Base-by-base conservation (phyloP, 2,888 invertebrate species). In the Ichneumon xanthorius region DNA sequence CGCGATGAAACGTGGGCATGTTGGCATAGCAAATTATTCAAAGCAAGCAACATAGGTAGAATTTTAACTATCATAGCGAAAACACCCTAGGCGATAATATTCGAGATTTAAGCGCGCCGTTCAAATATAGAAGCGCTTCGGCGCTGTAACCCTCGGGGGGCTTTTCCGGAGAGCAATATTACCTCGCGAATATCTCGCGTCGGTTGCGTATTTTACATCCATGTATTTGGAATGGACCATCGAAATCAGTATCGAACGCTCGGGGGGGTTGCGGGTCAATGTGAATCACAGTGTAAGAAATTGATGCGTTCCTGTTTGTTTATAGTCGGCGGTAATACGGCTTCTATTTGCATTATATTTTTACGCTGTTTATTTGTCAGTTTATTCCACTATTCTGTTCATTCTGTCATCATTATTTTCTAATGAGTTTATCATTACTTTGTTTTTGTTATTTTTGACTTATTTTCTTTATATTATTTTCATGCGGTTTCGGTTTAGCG, bases 1-100 rank as follows among this genome's bases (percentile, higher is more conserved):
- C 11, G 22, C 55, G 55, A 48, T 48, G 22, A 58, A 58, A 58
- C 55, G 7, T 4, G 11, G 11, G 22, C 11, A 58, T 26, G 26
- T 58, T 22, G 26, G 19, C 55, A 22, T 9, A 26, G 9, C 22
- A 11, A 22, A 22, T 58, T 58, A 58, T 58, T 22, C 11, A 58
- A 58, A 58, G 26, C 26, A 58, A 26, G 26, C 22, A 14, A 26
- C n/a, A 26, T 58, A 22, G 14, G 58, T 4, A 14, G 22, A 58
- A 58, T 58, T 22, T 58, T 58, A 58, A 22, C 22, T 26, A 58
- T 22, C 4, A 3, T 22, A 3, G 58, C 11, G 22, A 58, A 58
- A 58, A 58, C 26, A 58, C 58, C 58, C 58, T 26, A 4, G 26
- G 58, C 58, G 11, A 58, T 58, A 58, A 58, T 58, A 58, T 58